phyloP scores from a whole-genome alignment of 2,113 vertebrate genomes.

The Varanus komodoensis region DNA sequence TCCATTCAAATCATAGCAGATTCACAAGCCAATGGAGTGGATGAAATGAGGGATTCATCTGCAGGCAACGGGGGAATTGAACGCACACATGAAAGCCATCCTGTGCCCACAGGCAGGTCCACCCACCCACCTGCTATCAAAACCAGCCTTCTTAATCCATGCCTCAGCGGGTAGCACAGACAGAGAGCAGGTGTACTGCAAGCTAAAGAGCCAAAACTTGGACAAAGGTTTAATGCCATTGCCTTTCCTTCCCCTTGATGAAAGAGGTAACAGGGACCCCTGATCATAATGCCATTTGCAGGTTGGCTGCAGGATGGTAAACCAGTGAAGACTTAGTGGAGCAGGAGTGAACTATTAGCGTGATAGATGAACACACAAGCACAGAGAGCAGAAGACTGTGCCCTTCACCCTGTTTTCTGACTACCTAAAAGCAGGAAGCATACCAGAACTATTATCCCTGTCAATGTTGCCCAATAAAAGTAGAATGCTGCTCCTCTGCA shows the following conservation, averaged over 20 bases:
- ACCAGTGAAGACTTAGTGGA: not conserved
- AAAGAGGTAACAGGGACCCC: not conserved
- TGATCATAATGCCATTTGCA: not conserved
- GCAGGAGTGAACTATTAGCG: not conserved
- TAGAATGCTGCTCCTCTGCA: not conserved
- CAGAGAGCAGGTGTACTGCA: not conserved
- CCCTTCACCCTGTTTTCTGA: not conserved
- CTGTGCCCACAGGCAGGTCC: not conserved
- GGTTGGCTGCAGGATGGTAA: not conserved
- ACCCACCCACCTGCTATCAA: not conserved
- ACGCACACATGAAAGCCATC: constrained; percentile 62
- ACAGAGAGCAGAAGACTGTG: not conserved
- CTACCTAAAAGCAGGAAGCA: not conserved
- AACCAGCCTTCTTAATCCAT: not conserved
- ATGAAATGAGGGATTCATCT: constrained; percentile 87
- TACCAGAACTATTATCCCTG: not conserved
- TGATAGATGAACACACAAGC: not conserved
- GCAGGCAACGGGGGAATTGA: constrained; percentile 90
- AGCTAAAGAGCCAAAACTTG: not conserved
- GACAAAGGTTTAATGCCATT: not conserved
- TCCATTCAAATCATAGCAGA: constrained; percentile 72
- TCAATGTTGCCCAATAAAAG: rapidly evolving
- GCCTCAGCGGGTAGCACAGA: not conserved
- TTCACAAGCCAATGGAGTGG: constrained; percentile 85
- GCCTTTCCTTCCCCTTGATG: not conserved